Evolutionary conservation across 2,113 vertebrate species (phyloP), one percentile per base, ranked within the genome.

Genomic region (Hystrix brachyura): DNA sequence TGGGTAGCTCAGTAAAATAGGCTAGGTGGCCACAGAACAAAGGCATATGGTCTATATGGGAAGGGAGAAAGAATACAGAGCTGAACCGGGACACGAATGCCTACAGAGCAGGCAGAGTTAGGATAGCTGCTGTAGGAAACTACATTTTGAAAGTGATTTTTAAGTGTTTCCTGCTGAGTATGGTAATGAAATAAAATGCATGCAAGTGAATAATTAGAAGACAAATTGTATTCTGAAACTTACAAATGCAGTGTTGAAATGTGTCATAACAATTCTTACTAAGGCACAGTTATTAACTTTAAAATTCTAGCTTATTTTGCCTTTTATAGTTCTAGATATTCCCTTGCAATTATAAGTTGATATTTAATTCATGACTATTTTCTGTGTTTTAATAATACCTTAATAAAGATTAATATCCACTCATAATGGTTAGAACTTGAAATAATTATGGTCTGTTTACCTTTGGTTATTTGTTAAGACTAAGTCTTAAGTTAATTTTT

Each of bases 401-500:
- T 81, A 82, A 96, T 62, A 69, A 87, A 96, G 83, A 95, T 97
- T 97, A 89, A 83, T 78, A 94, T 96, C 65, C 85, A 96, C 57
- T 91, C 85, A 69, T 65, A 90, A 81, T 79, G 46, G 83, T 94
- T 96, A 90, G 90, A 96, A 95, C 55, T 87, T 79, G 65, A 97
- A 97, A 96, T 95, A 90, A 97, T 96, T 97, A 88, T 0, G 76
- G 83, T 85, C 69, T 97, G 55, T 90, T 98, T 97, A 94, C 55
- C 92, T 97, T 94, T 96, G 96, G 91, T 96, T 91, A 65, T 92
- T 97, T 96, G 69, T 90, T 93, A 94, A 94, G 46, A 93, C 93
- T 93, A 94, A 94, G 46, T 94, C 93, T 97, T 96, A 90, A 95
- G 76, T 88, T 97, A 95, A 97, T 97, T 98, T 94, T 87, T 85